These are phyloP conservation scores for Tuta absoluta DNA, from an alignment of 2,888 invertebrate genomes.

Conservation along the genomic window DNA sequence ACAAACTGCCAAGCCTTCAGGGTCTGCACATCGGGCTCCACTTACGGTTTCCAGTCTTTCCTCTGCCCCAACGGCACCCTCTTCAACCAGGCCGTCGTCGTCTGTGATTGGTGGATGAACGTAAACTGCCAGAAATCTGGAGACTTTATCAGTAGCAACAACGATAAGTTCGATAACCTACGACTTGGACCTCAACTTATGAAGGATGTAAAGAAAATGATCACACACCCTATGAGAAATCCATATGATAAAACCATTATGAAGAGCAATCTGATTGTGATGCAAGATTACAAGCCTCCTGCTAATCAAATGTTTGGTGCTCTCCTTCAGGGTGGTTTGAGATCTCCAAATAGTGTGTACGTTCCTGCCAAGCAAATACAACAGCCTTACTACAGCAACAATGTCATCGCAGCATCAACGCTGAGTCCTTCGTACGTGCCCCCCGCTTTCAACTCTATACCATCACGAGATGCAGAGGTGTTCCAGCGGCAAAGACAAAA, in stretches of 20 bases:
- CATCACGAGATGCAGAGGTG: conserved; percentile 49
- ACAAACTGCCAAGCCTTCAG: conserved; percentile 85
- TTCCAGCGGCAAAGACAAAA: conserved; percentile 59
- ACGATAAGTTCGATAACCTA: conserved; percentile 70
- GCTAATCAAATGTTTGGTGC: conserved; percentile 64
- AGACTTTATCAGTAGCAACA: conserved; percentile 63
- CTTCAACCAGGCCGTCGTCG: conserved; percentile 84
- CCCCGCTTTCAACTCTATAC: conserved; percentile 46
- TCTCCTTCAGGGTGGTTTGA: conserved; percentile 55
- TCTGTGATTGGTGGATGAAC: conserved; percentile 87
- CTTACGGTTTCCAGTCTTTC: conserved; percentile 81
- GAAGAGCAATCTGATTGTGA: conserved; percentile 63
- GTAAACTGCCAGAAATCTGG: conserved; percentile 80
- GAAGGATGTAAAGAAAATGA: conserved; percentile 81
- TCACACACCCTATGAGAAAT: conserved; percentile 74
- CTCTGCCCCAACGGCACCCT: conserved; percentile 85
- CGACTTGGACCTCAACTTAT: conserved; percentile 79
- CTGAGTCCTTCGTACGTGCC: conserved; percentile 63
- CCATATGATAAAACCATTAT: conserved; percentile 62
- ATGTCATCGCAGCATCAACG: conserved; percentile 60
- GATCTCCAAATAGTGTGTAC: conserved; percentile 56
- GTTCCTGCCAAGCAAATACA: conserved; percentile 60
- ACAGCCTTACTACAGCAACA: conserved; percentile 50
- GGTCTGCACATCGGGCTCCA: conserved; percentile 82
- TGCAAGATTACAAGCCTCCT: conserved; percentile 75